Evolutionary conservation across 2,797 vertebrate species (phyloP).

Genomic region (Urocyon cinereoargenteus): DNA sequence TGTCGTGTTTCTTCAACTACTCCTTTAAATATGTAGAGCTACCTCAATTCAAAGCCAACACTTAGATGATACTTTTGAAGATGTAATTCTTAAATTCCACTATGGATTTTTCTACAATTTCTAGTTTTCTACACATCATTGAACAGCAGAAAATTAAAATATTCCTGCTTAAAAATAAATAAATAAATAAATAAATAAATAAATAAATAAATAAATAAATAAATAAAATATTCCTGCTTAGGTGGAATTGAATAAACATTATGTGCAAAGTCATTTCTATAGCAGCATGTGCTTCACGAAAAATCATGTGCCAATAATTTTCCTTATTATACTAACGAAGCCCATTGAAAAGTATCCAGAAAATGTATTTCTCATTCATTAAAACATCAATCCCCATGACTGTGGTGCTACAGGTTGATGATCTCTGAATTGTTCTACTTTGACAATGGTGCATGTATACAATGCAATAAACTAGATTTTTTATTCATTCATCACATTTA

Average conservation of each 20-base stretch:
- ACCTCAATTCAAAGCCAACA: not conserved
- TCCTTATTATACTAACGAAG: not conserved
- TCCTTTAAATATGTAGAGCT: not conserved
- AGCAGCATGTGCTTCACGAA: not conserved
- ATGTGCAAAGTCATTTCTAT: not conserved
- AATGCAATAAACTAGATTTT: not conserved
- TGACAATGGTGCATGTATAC: not conserved
- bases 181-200: too few species aligned
- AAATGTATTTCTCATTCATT: conserved; percentile 21
- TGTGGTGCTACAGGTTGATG: not conserved
- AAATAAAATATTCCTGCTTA: not conserved
- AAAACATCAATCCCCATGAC: not conserved
- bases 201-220: too few species aligned
- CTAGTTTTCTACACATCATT: not conserved
- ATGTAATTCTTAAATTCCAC: not conserved
- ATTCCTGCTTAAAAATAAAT: not conserved
- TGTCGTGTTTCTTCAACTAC: not conserved
- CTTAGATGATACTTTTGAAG: not conserved
- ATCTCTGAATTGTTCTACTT: not conserved
- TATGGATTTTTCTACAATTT: not conserved
- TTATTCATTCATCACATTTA: not conserved
- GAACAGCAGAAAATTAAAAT: conserved; percentile 43
- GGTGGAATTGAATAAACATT: not conserved
- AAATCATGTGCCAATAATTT: not conserved
- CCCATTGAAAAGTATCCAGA: not conserved